Conservation (phyloP, 1,140 invertebrate genomes). For the Drosophila varians region DNA sequence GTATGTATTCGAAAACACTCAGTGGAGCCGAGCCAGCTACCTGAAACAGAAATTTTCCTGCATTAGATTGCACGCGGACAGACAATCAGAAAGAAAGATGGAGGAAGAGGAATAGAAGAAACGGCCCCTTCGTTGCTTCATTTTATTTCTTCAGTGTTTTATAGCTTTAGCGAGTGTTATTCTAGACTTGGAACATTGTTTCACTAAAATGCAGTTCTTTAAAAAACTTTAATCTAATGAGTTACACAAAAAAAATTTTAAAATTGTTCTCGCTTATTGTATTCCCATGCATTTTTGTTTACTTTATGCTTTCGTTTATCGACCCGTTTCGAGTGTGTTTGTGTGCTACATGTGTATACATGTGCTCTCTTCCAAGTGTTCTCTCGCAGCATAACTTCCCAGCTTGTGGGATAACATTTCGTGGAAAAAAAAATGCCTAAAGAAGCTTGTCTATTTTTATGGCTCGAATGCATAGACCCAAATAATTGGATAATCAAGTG, state of each 20-base stretch:
- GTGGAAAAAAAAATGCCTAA: not conserved
- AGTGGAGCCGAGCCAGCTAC: slow-evolving; percentile 63
- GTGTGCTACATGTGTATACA: slow-evolving; percentile 59
- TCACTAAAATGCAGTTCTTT: not conserved
- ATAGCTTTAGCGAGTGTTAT: not conserved
- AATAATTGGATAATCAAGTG: too few species aligned
- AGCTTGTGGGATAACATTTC: slow-evolving; percentile 10
- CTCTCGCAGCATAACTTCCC: slow-evolving; percentile 14
- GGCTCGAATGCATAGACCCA: not conserved
- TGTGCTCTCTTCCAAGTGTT: slow-evolving; percentile 26
- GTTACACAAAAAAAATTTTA: not conserved
- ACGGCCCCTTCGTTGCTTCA: slow-evolving; percentile 47
- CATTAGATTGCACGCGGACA: slow-evolving; percentile 75
- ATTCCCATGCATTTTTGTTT: slow-evolving; percentile 66
- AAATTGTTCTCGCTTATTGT: slow-evolving; percentile 32
- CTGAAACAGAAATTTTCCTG: slow-evolving; percentile 78
- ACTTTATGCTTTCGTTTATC: slow-evolving; percentile 82
- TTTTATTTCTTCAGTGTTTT: slow-evolving; percentile 40
- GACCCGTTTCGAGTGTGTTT: slow-evolving; percentile 72
- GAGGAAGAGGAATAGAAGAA: slow-evolving; percentile 6
- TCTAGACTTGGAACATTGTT: not conserved
- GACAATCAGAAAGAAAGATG: slow-evolving; percentile 43
- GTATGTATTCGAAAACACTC: not conserved
- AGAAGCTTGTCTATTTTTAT: not conserved
- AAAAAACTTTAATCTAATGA: not conserved